phyloP scores from a whole-genome alignment of 2,888 invertebrate genomes.

The Eugnorisma glareosa region DNA sequence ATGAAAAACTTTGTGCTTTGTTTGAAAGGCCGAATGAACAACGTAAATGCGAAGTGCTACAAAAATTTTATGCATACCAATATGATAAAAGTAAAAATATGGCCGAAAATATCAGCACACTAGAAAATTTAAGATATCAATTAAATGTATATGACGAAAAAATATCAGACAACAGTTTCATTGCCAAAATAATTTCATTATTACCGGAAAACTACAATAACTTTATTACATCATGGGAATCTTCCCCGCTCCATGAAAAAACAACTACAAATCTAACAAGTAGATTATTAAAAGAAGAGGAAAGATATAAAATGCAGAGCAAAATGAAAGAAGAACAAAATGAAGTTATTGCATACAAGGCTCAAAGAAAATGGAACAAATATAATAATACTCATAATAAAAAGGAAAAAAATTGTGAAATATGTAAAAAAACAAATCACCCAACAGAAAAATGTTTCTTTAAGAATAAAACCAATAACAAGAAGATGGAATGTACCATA shows the following conservation, averaged over 20 bases:
- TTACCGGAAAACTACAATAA: too few relatives aligned
- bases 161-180: not conserved
- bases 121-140: constrained; percentile 3
- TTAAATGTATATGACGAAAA: not conserved
- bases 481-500: not conserved
- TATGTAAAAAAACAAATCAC: too few relatives aligned
- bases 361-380: not conserved
- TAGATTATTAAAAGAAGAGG: constrained; percentile 15
- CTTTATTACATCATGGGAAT: constrained; percentile 7
- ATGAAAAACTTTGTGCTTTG: constrained; percentile 4
- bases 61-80: not conserved
- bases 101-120: constrained; percentile 1
- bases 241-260: constrained; percentile 10
- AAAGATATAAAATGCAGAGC: constrained; percentile 4
- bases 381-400: not conserved
- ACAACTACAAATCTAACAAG: constrained; percentile 8
- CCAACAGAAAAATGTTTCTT: too few relatives aligned
- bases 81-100: constrained; percentile 2
- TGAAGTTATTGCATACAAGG: constrained; percentile 7
- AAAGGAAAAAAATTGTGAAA: not conserved
- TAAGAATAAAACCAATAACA: not conserved
- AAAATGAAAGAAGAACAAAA: constrained; percentile 2
- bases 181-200: too few relatives aligned
- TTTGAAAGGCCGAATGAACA: constrained; percentile 4
- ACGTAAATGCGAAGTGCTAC: not conserved